Base-by-base conservation (phyloP, 2,888 invertebrate genomes). In the Catocala fraxini region DNA sequence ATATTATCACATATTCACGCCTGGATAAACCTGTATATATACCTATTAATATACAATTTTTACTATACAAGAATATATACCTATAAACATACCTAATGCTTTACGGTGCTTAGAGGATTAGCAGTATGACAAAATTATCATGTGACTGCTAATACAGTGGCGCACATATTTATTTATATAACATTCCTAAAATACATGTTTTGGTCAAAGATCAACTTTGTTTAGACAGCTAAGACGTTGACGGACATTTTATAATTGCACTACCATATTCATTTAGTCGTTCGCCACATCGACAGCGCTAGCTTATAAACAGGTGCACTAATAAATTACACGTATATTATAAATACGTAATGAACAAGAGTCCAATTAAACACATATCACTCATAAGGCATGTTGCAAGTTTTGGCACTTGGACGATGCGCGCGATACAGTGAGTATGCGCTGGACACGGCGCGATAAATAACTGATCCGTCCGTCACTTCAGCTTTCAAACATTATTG, bases 291-390 rank as follows among this genome's bases (percentile, higher is more conserved):
- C 7, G 35, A 39, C n/a, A 15, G 43, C 42, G n/a, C 25, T 5
- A 13, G 41, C 25, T 42, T 13, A 1, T 10, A 35, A 49, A 49
- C 49, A 56, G 43, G 42, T 56, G 56, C 34, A 15, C 11, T 49
- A 11, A 57, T 57, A 45, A 51, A 57, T 57, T 35, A n/a, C 6
- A 15, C 9, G 15, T 51, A 49, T 35, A 35, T 42, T 56, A 45
- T 33, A 56, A 9, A 33, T 13, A 46, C 15, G 15, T 46, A 46
- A 45, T 45, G 25, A 42, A 15, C 42, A 13, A 46, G 39, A 45
- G 15, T 56, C 55, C 64, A 56, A 71, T 56, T 52, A 60, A 53
- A 68, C 61, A 54, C 54, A 71, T 58, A 53, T 68, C 69, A 56
- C 51, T 74, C 64, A 53, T 39, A 46, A 41, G 52, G 53, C 35